A percentile compares a stretch with the other conserved stretches of the same genome.
Evolutionary conservation across 2,113 vertebrate species (phyloP).

Genomic region (Silurus meridionalis): DNA sequence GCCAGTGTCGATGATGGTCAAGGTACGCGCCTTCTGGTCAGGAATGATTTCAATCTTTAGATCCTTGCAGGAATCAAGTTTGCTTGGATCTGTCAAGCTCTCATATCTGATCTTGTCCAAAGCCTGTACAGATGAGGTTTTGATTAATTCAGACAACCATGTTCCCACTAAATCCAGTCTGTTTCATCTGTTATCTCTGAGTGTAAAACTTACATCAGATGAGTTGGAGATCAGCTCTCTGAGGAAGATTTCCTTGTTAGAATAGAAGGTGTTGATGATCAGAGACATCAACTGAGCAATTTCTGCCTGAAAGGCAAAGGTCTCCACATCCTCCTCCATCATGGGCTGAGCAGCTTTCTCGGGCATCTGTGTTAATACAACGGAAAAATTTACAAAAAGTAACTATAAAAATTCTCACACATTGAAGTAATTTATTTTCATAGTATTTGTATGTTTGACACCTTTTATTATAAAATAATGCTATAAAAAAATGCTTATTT

Average conservation of each 20-base stretch:
- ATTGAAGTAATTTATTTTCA: neutral
- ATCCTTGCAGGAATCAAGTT: constrained; percentile 77
- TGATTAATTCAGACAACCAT: neutral
- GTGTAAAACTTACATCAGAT: constrained; percentile 73
- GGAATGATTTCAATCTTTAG: constrained; percentile 79
- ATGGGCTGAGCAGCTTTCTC: constrained; percentile 65
- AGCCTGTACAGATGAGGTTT: constrained; percentile 58
- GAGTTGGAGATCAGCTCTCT: constrained; percentile 81
- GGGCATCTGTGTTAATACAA: constrained; percentile 70
- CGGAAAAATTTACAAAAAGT: neutral
- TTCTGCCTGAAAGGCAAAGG: constrained; percentile 83
- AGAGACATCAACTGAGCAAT: constrained; percentile 83
- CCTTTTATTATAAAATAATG: neutral
- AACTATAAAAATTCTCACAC: neutral
- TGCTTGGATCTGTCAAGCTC: constrained; percentile 77
- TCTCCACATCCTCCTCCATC: constrained; percentile 79
- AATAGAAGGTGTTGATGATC: constrained; percentile 83
- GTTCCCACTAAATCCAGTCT: neutral
- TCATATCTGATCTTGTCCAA: constrained; percentile 82
- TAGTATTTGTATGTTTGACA: neutral
- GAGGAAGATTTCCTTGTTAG: constrained; percentile 83
- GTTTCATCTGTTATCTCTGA: neutral
- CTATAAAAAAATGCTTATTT: too few species aligned
- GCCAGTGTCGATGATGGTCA: constrained; percentile 75
- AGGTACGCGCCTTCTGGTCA: constrained; percentile 68